Evolutionary conservation across 1,140 invertebrate species (phyloP), one percentile per base, ranked within the genome.

Genomic region (Caenorhabditis latens): DNA sequence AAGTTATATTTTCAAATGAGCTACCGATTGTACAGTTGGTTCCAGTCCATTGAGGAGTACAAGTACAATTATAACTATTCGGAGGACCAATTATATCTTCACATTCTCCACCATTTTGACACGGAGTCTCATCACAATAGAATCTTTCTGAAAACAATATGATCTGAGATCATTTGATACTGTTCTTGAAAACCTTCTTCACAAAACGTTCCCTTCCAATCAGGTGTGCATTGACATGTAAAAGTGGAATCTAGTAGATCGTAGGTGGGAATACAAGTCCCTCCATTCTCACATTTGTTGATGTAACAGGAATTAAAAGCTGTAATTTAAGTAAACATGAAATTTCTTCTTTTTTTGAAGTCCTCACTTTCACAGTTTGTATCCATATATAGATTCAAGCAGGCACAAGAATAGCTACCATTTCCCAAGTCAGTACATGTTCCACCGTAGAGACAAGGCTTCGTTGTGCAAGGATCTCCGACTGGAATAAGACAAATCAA

Each of bases 61-160:
- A 79, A 19, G 71, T 79, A 42, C 71, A 79, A 46, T 79, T 79
- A 11, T 79, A 79, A 79, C 71, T 79, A n/a, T 79, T 79, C 4
- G 71, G 71, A 46, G 71, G 71, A 11, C 71, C 71, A 1, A 79
- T 48, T 21, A 79, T 79, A 79, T 79, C 71, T 79, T 79, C 71
- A 50, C 71, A 79, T 50, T 79, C 71, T 50, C 71, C 71, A 14
- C 46, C 71, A 53, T 79, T 79, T n/a, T 79, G 46, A 42, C 71
- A 79, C n/a, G 71, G 71, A 50, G 43, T 50, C 4, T 79, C 71
- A 50, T 79, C 71, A 19, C 71, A 79, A 24, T 79, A 79, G 9
- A 50, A 79, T 79, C 71, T 42, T 50, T 79, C 71, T 79, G 19
- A 43, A 71, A 19, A 43, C 46, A 43, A 13, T n/a, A 14, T 6